Conservation (phyloP, 2,113 vertebrate genomes). For the Odontesthes bonariensis region DNA sequence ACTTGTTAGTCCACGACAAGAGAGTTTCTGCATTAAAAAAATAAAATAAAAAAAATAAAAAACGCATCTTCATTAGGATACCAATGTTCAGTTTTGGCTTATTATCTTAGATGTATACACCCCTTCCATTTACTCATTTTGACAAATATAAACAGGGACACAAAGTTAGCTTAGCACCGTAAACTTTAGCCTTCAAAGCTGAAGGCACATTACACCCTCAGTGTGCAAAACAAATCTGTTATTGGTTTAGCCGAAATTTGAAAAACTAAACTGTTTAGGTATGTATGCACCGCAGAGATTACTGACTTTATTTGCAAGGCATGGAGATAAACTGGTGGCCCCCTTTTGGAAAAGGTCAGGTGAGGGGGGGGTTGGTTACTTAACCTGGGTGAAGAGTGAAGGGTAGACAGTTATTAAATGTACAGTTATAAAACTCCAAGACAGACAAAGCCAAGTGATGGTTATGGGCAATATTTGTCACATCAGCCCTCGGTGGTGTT, state of each 20-base stretch:
- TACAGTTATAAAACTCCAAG: not conserved
- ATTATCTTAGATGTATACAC: too few relatives aligned
- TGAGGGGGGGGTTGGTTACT: not conserved
- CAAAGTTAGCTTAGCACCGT: too few relatives aligned
- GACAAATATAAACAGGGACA: not conserved
- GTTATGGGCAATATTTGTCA: not conserved
- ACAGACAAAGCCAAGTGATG: not conserved
- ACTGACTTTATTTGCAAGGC: conserved; percentile 1
- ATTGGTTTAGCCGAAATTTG: not conserved
- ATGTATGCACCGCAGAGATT: not conserved
- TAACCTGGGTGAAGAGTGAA: conserved; percentile 3
- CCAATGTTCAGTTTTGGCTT: too few relatives aligned
- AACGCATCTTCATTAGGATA: too few relatives aligned
- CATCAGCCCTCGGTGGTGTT: conserved; percentile 7
- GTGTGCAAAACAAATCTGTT: not conserved
- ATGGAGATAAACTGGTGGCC: conserved; percentile 1
- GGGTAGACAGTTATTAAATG: conserved; percentile 2
- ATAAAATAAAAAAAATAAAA: too few relatives aligned
- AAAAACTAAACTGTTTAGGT: not conserved
- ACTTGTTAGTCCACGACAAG: not conserved
- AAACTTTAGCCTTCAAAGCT: too few relatives aligned
- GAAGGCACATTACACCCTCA: too few relatives aligned
- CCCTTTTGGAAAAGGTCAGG: conserved; percentile 1
- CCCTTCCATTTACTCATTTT: not conserved
- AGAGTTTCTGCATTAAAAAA: not conserved